phyloP scores from a whole-genome alignment of 2,888 invertebrate genomes.

The Eupsilia transversa region DNA sequence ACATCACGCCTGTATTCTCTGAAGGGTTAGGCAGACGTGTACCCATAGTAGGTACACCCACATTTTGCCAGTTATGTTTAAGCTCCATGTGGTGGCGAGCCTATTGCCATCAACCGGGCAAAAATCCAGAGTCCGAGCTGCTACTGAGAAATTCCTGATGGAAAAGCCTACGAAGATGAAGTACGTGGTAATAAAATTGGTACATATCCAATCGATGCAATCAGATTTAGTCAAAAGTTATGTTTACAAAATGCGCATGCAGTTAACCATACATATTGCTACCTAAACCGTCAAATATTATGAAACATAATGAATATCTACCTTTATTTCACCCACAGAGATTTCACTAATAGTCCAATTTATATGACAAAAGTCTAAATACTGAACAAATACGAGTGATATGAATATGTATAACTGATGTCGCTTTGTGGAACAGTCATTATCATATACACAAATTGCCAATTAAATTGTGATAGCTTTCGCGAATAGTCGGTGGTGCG shows the following conservation, averaged over 20 bases:
- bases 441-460: conserved; percentile 60
- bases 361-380: conserved; percentile 51
- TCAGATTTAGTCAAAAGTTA: no score
- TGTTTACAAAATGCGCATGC: no score
- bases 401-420: conserved; percentile 43
- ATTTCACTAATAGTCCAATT: conserved; percentile 52
- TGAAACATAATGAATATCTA: no score
- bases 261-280: not conserved
- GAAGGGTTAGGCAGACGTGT: no score
- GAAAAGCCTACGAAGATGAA: no score
- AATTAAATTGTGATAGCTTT: conserved; percentile 59
- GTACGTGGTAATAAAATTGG: no score
- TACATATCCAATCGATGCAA: no score
- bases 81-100: not conserved
- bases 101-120: not conserved
- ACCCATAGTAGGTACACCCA: not conserved
- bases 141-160: not conserved
- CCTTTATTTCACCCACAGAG: conserved; percentile 7
- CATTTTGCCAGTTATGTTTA: not conserved
- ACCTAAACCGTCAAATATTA: not conserved
- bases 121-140: not conserved
- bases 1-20: not conserved
- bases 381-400: conserved; percentile 20
- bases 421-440: conserved; percentile 45
- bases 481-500: conserved; percentile 23